Evolutionary conservation across 2,113 vertebrate genomes (phyloP).

Genomic region (Equus przewalskii): DNA sequence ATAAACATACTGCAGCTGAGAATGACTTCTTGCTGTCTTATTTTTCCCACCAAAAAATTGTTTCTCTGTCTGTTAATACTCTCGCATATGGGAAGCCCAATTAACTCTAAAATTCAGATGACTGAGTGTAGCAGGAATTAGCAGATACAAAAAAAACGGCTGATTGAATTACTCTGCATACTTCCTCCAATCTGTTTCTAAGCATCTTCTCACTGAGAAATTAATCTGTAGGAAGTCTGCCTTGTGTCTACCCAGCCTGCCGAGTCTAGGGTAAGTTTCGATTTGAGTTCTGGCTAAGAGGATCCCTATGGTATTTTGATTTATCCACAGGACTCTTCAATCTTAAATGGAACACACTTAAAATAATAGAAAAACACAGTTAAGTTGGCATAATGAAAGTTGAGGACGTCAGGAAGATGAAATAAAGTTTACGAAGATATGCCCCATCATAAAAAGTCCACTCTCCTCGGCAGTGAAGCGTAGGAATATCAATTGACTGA

Average conservation of each 20-base stretch:
- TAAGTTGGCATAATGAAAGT: conserved; percentile 83
- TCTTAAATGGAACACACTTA: conserved; percentile 81
- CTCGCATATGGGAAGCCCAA: neutral
- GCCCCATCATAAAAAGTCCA: conserved; percentile 87
- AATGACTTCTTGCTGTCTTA: conserved; percentile 56
- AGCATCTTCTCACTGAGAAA: conserved; percentile 62
- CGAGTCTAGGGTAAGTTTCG: conserved; percentile 72
- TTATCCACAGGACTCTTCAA: conserved; percentile 69
- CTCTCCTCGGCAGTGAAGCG: conserved; percentile 86
- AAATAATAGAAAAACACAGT: conserved; percentile 87
- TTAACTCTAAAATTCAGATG: neutral
- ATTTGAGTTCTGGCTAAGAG: conserved; percentile 55
- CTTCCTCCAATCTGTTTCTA: neutral
- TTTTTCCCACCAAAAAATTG: neutral
- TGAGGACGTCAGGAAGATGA: conserved; percentile 79
- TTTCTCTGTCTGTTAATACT: conserved; percentile 22
- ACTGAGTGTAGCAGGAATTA: neutral
- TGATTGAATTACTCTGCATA: neutral
- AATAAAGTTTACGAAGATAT: conserved; percentile 89
- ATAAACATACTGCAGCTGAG: conserved; percentile 71
- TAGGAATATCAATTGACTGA: conserved; percentile 93
- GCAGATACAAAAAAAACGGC: conserved; percentile 55
- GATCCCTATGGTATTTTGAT: conserved; percentile 77
- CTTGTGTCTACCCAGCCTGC: neutral
- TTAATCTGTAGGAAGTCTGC: neutral